A percentile compares a stretch with the other conserved stretches of the same genome.
Evolutionary conservation across 2,113 vertebrate genomes (phyloP).

Genomic region (Sardina pilchardus): DNA sequence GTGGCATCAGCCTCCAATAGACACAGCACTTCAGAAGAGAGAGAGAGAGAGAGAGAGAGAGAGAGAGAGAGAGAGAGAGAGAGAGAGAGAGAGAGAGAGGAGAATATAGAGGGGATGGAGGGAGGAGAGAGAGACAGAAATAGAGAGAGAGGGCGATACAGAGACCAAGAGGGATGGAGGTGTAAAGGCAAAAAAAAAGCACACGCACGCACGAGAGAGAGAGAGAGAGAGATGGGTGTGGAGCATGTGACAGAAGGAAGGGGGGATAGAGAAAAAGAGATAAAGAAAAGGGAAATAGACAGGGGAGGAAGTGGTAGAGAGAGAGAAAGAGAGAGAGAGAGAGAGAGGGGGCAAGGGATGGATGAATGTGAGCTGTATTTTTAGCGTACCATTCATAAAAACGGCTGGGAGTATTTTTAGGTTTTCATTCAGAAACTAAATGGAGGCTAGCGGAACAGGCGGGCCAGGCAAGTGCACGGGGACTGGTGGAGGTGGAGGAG

Average conservation of each 20-base stretch:
- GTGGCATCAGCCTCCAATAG: too few relatives aligned
- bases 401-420: conserved; percentile 62
- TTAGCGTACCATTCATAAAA: conserved; percentile 69
- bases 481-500: conserved; percentile 44
- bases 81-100: neutral
- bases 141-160: neutral
- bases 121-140: neutral
- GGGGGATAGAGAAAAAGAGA: conserved; percentile 36
- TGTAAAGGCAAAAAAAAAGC: too few relatives aligned
- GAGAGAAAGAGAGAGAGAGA: neutral
- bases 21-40: too few relatives aligned
- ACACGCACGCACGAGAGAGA: neutral
- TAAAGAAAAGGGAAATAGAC: conserved; percentile 6
- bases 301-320: neutral
- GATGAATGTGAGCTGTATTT: conserved; percentile 62
- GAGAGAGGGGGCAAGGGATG: conserved; percentile 21
- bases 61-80: neutral
- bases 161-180: neutral
- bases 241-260: neutral
- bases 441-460: conserved; percentile 53
- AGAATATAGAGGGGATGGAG: too few relatives aligned
- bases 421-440: conserved; percentile 67
- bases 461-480: conserved; percentile 51
- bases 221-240: neutral
- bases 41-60: too few relatives aligned